A percentile compares a stretch with the other conserved stretches of the same genome.
Evolutionary conservation across 2,113 vertebrate species (phyloP).

Genomic region (Nasalis larvatus): DNA sequence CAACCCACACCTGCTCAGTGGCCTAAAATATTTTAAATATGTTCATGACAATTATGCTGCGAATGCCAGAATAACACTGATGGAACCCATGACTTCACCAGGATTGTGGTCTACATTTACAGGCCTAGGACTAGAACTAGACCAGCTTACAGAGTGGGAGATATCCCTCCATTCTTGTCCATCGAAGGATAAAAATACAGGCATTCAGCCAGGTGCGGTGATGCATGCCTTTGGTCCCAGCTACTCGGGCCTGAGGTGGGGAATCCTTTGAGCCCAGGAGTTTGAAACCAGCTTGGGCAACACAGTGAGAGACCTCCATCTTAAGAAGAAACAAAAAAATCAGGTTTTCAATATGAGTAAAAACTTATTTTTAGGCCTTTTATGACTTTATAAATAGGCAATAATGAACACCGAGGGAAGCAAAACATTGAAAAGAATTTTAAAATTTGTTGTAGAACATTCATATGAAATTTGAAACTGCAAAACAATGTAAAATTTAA

Average conservation of each 20-base stretch:
- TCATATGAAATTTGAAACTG: constrained; percentile 24
- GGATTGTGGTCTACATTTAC: neutral
- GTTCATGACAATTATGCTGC: neutral
- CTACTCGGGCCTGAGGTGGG: neutral
- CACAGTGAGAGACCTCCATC: neutral
- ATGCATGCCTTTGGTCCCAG: too few relatives aligned
- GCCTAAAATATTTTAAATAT: neutral
- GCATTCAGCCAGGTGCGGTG: neutral
- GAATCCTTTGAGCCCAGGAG: neutral
- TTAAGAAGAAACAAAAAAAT: neutral
- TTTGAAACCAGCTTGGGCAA: neutral
- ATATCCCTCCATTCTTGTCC: neutral
- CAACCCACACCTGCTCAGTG: neutral
- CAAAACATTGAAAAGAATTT: neutral
- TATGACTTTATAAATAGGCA: neutral
- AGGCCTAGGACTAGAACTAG: neutral
- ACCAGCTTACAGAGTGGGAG: neutral
- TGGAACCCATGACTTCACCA: neutral
- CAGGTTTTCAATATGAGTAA: neutral
- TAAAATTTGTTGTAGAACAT: neutral
- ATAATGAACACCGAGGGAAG: neutral
- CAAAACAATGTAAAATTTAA: neutral
- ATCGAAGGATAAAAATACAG: neutral
- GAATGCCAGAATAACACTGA: neutral
- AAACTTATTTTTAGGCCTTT: neutral